Evolutionary conservation across 2,797 vertebrate species (phyloP), one percentile per base, ranked within the genome.

Genomic region (Yasuhikotakia modesta): DNA sequence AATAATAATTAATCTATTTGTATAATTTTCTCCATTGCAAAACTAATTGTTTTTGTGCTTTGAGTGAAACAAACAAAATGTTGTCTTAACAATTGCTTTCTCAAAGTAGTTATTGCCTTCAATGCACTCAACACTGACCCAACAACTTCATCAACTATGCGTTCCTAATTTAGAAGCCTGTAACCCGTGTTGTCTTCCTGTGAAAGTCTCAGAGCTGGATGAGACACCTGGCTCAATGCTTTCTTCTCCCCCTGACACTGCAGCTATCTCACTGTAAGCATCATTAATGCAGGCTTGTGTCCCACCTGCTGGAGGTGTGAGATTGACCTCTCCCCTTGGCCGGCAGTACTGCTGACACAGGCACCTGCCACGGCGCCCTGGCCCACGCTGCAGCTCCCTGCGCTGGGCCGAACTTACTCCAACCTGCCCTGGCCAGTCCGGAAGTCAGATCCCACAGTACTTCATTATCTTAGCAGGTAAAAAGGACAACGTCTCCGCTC

Each of bases 281-380:
- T 86, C 78, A 85, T 83, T 83, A 84, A 85, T 79, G 80, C 79
- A 63, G 55, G 79, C 74, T 45, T 73, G 57, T 75, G 76, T 86
- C 83, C 82, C 83, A 83, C 85, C 83, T 84, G 81, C 81, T 83
- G 76, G 79, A 87, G 39, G 79, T 84, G 83, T 82, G 74, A 87
- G 84, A 80, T 76, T 82, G 85, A 87, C 83, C 82, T 86, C 75
- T 86, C 79, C 79, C 80, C 50, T 80, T 73, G 76, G 75, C 80
- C 79, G 69, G 71, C 61, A 82, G 77, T 35, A 77, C 65, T 76
- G 76, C 81, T 82, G 81, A 84, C 82, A 84, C 69, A 70, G 72
- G 76, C 80, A 82, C 75, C 82, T 82, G 74, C 81, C 22, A 45
- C 76, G 58, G 78, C 19, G 19, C 55, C 30, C 78, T 50, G 53